phyloP scores from a whole-genome alignment of 1,140 invertebrate genomes.

The Aphaenogaster floridana region DNA sequence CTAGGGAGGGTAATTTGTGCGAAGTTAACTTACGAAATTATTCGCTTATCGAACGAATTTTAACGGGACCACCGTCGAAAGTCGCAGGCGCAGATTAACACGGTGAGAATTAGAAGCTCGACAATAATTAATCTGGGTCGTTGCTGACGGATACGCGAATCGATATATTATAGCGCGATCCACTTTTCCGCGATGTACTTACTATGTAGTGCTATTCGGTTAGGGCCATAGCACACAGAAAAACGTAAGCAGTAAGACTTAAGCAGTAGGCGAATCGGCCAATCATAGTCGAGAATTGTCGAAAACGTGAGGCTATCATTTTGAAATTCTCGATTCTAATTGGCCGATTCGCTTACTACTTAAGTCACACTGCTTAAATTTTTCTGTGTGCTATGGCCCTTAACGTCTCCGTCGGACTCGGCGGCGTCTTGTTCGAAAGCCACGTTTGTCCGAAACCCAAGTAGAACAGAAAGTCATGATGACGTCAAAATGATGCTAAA shows the following conservation, averaged over 20 bases:
- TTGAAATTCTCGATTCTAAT: too few species aligned
- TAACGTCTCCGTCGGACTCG: conserved; percentile 1
- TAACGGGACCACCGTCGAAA: neutral
- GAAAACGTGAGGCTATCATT: too few species aligned
- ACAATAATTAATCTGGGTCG: conserved; percentile 70
- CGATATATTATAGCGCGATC: conserved; percentile 51
- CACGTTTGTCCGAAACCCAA: neutral
- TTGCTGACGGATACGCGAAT: conserved; percentile 27
- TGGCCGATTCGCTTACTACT: too few species aligned
- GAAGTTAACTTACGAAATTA: neutral
- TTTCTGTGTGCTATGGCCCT: too few species aligned
- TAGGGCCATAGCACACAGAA: neutral
- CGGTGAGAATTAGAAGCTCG: conserved; percentile 58
- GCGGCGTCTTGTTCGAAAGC: neutral
- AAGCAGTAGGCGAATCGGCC: too few species aligned
- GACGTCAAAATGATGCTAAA: too few species aligned
- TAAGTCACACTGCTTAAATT: too few species aligned
- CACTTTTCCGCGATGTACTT: conserved; percentile 30
- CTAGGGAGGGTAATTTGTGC: neutral
- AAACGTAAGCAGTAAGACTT: too few species aligned
- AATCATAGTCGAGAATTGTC: too few species aligned
- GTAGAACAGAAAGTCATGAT: too few species aligned
- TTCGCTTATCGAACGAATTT: neutral
- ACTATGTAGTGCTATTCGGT: neutral
- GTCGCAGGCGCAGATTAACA: neutral